Conservation (phyloP, 2,888 invertebrate genomes). For the Drosophila paranaensis region DNA sequence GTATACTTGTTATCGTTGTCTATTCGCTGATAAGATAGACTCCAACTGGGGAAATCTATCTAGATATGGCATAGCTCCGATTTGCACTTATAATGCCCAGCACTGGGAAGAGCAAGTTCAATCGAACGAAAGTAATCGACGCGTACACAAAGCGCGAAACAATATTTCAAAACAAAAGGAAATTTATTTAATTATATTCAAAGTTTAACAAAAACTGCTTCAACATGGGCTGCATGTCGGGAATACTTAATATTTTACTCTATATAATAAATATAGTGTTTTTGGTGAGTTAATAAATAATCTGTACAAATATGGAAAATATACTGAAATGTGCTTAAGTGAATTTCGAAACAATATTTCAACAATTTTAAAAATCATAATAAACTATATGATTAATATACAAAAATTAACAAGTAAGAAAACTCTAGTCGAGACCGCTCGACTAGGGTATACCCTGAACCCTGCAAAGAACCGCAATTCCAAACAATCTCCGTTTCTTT, state of each 20-base stretch:
- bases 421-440: no score
- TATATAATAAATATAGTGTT: conserved; percentile 82
- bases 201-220: conserved; percentile 19
- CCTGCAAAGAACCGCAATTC: no score
- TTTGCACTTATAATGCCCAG: conserved; percentile 56
- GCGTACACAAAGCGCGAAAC: conserved; percentile 56
- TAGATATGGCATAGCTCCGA: conserved; percentile 52
- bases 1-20: conserved; percentile 26
- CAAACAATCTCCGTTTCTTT: no score
- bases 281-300: conserved; percentile 78
- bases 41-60: conserved; percentile 40
- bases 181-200: conserved; percentile 6
- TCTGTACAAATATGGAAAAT: not conserved
- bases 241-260: conserved; percentile 80
- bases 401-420: no score
- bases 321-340: not conserved
- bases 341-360: not conserved
- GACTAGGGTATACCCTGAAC: no score
- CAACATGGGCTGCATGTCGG: conserved; percentile 80
- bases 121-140: conserved; percentile 68
- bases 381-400: no score
- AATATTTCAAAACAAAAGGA: conserved; percentile 2
- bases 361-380: no score
- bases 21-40: conserved; percentile 29
- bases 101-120: conserved; percentile 35